Percentiles rank a stretch among this genome's conserved stretches.
phyloP scores from a whole-genome alignment of 2,113 vertebrate species.

The Corythornis vintsioides region DNA sequence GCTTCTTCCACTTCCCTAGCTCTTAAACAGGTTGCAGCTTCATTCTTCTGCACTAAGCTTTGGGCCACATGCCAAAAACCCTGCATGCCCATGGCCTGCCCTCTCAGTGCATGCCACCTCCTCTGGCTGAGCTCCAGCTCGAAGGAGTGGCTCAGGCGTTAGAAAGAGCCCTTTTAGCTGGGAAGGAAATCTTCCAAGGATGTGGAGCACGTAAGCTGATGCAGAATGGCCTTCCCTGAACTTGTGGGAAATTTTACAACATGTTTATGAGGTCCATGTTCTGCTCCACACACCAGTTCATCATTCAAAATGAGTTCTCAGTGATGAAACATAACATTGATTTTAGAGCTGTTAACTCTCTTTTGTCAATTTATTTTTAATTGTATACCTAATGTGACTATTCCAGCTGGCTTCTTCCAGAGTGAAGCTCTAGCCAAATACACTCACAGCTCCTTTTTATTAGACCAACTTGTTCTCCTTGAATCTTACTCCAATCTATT shows the following conservation, averaged over 20 bases:
- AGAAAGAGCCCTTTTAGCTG: slow-evolving; percentile 35
- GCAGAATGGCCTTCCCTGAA: not conserved
- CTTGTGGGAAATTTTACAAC: not conserved
- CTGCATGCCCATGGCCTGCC: not conserved
- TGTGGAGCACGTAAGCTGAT: not conserved
- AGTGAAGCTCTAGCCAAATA: not conserved
- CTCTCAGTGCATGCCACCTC: slow-evolving; percentile 9
- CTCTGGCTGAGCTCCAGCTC: slow-evolving; percentile 2
- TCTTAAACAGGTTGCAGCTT: not conserved
- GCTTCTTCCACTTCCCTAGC: not conserved
- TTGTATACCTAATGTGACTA: not conserved
- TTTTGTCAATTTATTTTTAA: not conserved
- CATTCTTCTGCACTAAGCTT: not conserved
- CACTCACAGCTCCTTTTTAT: not conserved
- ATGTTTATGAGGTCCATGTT: not conserved
- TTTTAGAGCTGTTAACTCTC: not conserved
- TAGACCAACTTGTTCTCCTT: not conserved
- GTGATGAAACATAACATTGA: not conserved
- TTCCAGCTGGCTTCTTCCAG: not conserved
- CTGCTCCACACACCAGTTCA: rapidly evolving
- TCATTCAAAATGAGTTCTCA: not conserved
- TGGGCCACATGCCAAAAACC: not conserved
- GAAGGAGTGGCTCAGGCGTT: not conserved
- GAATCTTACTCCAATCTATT: not conserved
- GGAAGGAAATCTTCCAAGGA: slow-evolving; percentile 26